phyloP scores from a whole-genome alignment of 2,888 invertebrate species.

The Pyralis farinalis region DNA sequence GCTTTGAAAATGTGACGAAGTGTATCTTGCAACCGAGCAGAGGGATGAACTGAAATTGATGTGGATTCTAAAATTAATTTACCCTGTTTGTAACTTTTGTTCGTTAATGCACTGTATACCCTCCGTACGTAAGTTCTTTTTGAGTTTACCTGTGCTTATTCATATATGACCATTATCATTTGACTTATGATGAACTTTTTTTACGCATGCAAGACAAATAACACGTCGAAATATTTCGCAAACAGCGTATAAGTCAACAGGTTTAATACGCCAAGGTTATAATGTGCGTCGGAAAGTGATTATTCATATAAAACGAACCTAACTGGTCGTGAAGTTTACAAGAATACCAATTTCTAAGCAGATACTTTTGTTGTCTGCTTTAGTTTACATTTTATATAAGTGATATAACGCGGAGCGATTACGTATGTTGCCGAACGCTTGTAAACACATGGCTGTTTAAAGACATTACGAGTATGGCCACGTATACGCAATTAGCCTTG shows the following conservation, averaged over 20 bases:
- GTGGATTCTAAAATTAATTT: too few relatives aligned
- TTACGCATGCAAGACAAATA: background rate
- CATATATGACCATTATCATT: background rate
- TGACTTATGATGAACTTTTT: background rate
- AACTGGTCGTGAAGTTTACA: too few relatives aligned
- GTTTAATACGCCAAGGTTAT: background rate
- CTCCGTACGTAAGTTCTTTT: too few relatives aligned
- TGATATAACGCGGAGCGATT: too few relatives aligned
- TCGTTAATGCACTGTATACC: too few relatives aligned
- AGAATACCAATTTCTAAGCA: too few relatives aligned
- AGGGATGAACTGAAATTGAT: too few relatives aligned
- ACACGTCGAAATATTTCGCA: background rate
- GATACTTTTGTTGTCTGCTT: background rate
- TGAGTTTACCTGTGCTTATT: too few relatives aligned
- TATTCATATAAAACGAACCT: background rate
- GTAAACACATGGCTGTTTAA: background rate
- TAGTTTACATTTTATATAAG: too few relatives aligned
- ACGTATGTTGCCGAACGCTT: background rate
- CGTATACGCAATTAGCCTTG: conserved; percentile 46
- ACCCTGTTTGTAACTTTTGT: too few relatives aligned
- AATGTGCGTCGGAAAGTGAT: background rate
- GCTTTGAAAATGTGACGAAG: too few relatives aligned
- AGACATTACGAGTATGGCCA: conserved; percentile 18
- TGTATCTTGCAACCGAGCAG: too few relatives aligned
- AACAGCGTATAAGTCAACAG: background rate